These are phyloP conservation scores for Drosophila varians DNA, from an alignment of 1,140 invertebrate genomes.

Conservation along the genomic window DNA sequence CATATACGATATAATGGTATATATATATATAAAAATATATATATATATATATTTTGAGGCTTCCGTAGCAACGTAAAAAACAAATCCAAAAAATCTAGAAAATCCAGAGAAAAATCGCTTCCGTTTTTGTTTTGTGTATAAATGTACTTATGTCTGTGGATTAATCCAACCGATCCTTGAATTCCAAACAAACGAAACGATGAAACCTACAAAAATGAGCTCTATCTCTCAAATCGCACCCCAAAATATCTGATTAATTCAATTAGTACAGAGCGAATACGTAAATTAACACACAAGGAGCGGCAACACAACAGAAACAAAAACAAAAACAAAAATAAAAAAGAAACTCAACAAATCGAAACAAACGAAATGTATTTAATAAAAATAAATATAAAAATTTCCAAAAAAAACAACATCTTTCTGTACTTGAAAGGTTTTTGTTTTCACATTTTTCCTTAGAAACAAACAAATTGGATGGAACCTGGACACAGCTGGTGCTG, in stretches of 20 bases:
- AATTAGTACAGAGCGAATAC: conserved; percentile 49
- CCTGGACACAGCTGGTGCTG: too few relatives aligned
- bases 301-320: conserved; percentile 67
- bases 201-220: neutral
- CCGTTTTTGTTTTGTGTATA: conserved; percentile 28
- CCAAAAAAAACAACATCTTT: conserved; percentile 32
- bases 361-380: conserved; percentile 77
- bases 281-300: conserved; percentile 40
- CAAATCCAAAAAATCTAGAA: conserved; percentile 16
- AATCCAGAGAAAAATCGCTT: conserved; percentile 18
- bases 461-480: too few relatives aligned
- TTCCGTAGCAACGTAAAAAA: conserved; percentile 55
- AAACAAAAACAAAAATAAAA: too few relatives aligned
- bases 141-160: conserved; percentile 26
- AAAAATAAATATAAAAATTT: conserved; percentile 65
- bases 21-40: conserved; percentile 30
- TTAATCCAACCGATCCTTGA: conserved; percentile 38
- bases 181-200: conserved; percentile 19
- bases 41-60: conserved; percentile 49
- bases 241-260: conserved; percentile 49
- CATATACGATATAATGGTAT: conserved; percentile 22
- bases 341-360: conserved; percentile 44
- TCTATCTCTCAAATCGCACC: conserved; percentile 26
- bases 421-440: too few relatives aligned
- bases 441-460: too few relatives aligned